phyloP scores from a whole-genome alignment of 2,888 invertebrate species.

The Abscondita cerata region DNA sequence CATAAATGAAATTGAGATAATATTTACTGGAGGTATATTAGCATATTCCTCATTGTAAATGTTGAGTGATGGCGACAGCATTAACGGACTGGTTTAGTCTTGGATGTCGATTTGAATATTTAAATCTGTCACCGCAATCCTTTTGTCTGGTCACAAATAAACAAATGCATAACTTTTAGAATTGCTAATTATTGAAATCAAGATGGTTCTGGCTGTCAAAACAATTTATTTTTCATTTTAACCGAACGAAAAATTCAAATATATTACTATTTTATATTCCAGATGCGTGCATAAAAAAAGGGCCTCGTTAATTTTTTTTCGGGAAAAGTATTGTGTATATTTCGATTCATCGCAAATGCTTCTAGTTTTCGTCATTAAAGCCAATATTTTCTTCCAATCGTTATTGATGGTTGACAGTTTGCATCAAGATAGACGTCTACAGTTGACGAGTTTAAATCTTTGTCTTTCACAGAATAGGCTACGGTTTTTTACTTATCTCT shows the following conservation, averaged over 20 bases:
- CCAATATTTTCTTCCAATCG: slow-evolving; percentile 43
- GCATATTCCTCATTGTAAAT: slow-evolving; percentile 36
- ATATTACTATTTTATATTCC: slow-evolving; percentile 44
- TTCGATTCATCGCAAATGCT: slow-evolving; percentile 7
- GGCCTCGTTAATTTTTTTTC: slow-evolving; percentile 53
- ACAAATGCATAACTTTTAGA: slow-evolving; percentile 56
- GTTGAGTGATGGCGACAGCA: slow-evolving; percentile 39
- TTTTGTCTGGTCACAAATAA: slow-evolving; percentile 55
- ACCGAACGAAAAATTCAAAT: slow-evolving; percentile 41
- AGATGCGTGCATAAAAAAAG: slow-evolving; percentile 43
- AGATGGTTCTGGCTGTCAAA: slow-evolving; percentile 48
- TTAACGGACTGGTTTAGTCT: slow-evolving; percentile 49
- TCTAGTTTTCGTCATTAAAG: slow-evolving; percentile 31
- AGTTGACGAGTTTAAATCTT: slow-evolving; percentile 53
- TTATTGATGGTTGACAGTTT: slow-evolving; percentile 58
- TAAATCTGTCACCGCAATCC: slow-evolving; percentile 56
- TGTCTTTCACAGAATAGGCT: slow-evolving; percentile 47
- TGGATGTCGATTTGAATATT: slow-evolving; percentile 55
- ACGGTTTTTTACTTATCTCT: slow-evolving; percentile 39
- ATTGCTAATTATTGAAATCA: slow-evolving; percentile 55
- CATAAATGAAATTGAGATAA: slow-evolving; percentile 29
- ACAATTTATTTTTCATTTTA: slow-evolving; percentile 42
- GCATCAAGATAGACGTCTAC: slow-evolving; percentile 56
- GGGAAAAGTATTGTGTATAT: slow-evolving; percentile 41
- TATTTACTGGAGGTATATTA: slow-evolving; percentile 29